Base-by-base conservation (phyloP, 2,113 vertebrate genomes). In the Pardalotus punctatus region DNA sequence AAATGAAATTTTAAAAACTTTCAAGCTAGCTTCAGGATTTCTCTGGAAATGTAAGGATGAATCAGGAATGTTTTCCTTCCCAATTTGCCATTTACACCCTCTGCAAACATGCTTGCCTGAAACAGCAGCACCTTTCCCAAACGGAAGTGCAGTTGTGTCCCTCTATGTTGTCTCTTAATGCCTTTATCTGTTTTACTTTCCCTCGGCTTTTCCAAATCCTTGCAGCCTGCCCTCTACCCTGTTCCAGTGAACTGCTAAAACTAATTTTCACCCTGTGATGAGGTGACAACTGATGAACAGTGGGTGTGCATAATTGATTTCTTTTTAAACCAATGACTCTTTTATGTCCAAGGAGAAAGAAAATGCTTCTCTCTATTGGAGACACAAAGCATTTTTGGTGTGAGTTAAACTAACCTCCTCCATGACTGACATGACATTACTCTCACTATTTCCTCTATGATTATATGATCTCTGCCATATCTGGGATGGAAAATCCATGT, bases 401-500 rank as follows among this genome's bases (percentile, higher is more conserved):
- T 13, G 47, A 78, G 85, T 90, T 95, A 92, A 95, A 91, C 86
- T 85, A 86, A 66, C 42, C 62, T 88, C 81, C 66, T 82, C 51
- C 60, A 15, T 96, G 90, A 90, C 93, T 94, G 94, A 95, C 58
- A 18, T 64, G 94, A 88, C 51, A 78, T 73, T 76, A 51, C 45
- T 82, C 84, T 91, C 16, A 38, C 81, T 82, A 58, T 93, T 96
- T 95, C 56, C 90, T 94, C 48, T 60, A 35, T 86, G 92, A 96
- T 96, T 95, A 86, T 70, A 88, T 86, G 90, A 88, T 96, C 87
- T 88, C 74, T 96, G 80, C 85, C 60, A 33, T 83, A 80, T 86
- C 90, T 97, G 71, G 79, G 82, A 94, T 90, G 81, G 87, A 96
- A 96, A 95, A 93, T 94, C 93, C 85, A 66, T 61, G 47, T 95